Base-by-base conservation (phyloP, 2,113 vertebrate species). In the Channa maculata region DNA sequence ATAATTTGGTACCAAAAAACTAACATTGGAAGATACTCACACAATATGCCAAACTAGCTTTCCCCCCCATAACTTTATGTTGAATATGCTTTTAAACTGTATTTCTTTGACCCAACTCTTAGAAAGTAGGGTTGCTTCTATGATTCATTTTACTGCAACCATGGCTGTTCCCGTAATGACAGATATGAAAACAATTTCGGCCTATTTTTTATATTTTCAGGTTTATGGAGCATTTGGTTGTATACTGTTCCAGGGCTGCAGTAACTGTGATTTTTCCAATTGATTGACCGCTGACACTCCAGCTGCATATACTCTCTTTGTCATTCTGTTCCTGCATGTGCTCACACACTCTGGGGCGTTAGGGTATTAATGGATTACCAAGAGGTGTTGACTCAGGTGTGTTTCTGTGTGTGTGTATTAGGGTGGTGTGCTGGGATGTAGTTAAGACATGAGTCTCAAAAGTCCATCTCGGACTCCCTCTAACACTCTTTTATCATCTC, bases 371-470 rank as follows among this genome's bases (percentile, higher is more conserved):
- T 87, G 90, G 93, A 92, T 95, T 95, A 94, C 75, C 4, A 75
- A 94, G 95, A 95, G 93, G 84, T 95, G 95, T 94, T 91, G 79
- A 96, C 94, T 96, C 94, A 96, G 93, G 92, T 77, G 86, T 93
- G 94, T 11, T 44, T 60, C 24, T 64, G 52, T 68, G 75, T 46
- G 67, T 7, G 73, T 9, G 63, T 65, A 53, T 62, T 69, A 76
- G 79, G 61, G 70, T 72, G 79, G 71, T 75, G 80, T 79, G 61
- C 77, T 73, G 75, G 77, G 85, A 63, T 82, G 77, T 72, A 45
- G 48, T 80, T 75, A 66, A 68, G 80, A 70, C 75, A 64, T 43
- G 66, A 72, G 64, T 69, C 66, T 76, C 61, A 7, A 60, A 79
- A 62, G 67, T 58, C 52, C 46, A 33, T 74, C 53, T 71, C 60